Percentiles rank a stretch among this genome's conserved stretches.
phyloP scores from a whole-genome alignment of 2,797 vertebrate species.

The Malacoctenus gilli region DNA sequence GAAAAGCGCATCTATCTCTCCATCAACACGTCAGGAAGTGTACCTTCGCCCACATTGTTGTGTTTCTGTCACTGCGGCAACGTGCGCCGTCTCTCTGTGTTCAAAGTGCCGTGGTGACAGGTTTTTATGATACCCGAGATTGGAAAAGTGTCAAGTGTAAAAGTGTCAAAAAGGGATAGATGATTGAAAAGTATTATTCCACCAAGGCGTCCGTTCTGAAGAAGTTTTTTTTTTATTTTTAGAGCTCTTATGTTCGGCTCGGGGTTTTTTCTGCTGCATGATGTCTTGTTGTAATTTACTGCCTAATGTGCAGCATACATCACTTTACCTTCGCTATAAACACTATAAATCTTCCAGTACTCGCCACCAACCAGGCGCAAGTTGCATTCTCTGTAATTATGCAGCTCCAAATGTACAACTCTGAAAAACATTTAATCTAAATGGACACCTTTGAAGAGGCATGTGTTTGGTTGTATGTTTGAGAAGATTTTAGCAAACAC shows the following conservation, averaged over 20 bases:
- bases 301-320: conserved; percentile 49
- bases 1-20: conserved; percentile 1
- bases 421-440: no score
- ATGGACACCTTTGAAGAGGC: no score
- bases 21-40: background rate
- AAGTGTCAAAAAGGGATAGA: conserved; percentile 5
- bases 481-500: no score
- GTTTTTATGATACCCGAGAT: conserved; percentile 7
- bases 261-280: no score
- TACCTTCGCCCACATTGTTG: background rate
- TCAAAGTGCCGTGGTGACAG: conserved; percentile 4
- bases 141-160: conserved; percentile 12
- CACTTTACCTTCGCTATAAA: conserved; percentile 43
- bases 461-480: no score
- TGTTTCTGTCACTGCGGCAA: no score
- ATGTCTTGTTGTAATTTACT: conserved; percentile 30
- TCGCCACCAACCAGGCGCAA: conserved; percentile 7
- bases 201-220: background rate
- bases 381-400: conserved; percentile 17
- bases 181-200: conserved; percentile 4
- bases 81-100: background rate
- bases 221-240: no score
- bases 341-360: conserved; percentile 47
- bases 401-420: conserved; percentile 19
- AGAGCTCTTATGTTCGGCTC: no score